Evolutionary conservation across 2,888 invertebrate species (phyloP).

Genomic region (Sarcophaga carnaria): DNA sequence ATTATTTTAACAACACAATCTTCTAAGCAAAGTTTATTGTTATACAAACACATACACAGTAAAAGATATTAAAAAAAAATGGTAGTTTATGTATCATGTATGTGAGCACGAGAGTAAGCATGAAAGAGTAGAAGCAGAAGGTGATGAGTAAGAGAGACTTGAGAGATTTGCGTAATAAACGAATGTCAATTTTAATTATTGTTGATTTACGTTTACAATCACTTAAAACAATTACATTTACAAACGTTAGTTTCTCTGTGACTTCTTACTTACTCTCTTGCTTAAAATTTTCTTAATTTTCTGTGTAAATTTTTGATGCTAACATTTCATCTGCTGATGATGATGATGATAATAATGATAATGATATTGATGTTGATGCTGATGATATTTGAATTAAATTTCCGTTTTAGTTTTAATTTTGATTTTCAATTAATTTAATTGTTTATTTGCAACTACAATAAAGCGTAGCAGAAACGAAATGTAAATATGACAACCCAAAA

Average conservation of each 20-base stretch:
- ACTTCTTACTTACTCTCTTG: too few species aligned
- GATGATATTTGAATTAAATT: too few species aligned
- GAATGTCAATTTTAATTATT: conserved; percentile 36
- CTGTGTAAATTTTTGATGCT: too few species aligned
- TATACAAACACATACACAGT: too few species aligned
- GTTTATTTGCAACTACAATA: neutral
- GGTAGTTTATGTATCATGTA: neutral
- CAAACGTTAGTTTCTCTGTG: too few species aligned
- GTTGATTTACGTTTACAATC: neutral
- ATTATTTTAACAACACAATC: conserved; percentile 25
- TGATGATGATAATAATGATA: too few species aligned
- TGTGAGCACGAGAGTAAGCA: neutral
- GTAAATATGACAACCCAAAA: neutral
- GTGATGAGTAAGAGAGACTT: conserved; percentile 5
- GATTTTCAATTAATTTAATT: conserved; percentile 17
- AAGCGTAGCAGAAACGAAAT: too few species aligned
- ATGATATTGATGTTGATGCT: too few species aligned
- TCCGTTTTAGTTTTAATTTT: neutral
- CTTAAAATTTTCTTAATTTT: too few species aligned
- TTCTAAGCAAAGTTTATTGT: conserved; percentile 42
- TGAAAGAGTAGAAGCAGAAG: neutral
- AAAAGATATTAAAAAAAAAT: too few species aligned
- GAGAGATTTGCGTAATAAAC: neutral
- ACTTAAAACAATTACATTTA: too few species aligned
- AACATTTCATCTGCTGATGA: too few species aligned